Evolutionary conservation across 2,888 invertebrate genomes (phyloP).

Genomic region (Pardosa pseudoannulata): DNA sequence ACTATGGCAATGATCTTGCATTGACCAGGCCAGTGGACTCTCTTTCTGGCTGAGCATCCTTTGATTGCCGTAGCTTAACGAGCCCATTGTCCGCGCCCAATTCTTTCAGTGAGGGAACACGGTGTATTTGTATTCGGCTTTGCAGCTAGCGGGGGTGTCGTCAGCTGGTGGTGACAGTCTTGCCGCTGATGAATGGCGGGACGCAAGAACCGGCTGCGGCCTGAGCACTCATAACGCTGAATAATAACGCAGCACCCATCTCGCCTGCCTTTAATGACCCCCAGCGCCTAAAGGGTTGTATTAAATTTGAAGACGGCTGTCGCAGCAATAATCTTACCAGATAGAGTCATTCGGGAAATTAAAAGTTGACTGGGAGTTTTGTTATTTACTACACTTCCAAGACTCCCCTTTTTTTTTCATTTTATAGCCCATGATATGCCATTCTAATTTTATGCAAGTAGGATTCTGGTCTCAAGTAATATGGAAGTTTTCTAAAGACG

Average conservation of each 20-base stretch:
- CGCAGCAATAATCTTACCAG: conserved; percentile 23
- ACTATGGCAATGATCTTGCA: not conserved
- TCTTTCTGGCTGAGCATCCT: not conserved
- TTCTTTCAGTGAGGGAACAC: not conserved
- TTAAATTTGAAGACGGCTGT: conserved; percentile 40
- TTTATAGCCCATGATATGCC: no score
- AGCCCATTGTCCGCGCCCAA: conserved; percentile 4
- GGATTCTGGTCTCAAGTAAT: no score
- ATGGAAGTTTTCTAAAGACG: no score
- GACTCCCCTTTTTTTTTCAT: not conserved
- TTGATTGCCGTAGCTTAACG: not conserved
- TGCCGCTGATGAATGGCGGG: conserved; percentile 56
- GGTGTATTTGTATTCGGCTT: conserved; percentile 5
- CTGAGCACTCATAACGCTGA: conserved; percentile 57
- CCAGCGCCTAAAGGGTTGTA: conserved; percentile 33
- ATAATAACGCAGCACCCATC: conserved; percentile 62
- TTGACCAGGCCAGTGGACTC: not conserved
- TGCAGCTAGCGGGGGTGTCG: conserved; percentile 37
- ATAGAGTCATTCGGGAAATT: conserved; percentile 34
- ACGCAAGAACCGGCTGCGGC: conserved; percentile 60
- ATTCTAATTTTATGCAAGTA: no score
- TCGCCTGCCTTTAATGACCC: conserved; percentile 64
- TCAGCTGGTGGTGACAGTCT: conserved; percentile 61
- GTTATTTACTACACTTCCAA: conserved; percentile 20
- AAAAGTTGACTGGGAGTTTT: conserved; percentile 51